These are phyloP conservation scores for Darevskia nairensis DNA, from an alignment of 2,797 vertebrate species.

Conservation along the genomic window DNA sequence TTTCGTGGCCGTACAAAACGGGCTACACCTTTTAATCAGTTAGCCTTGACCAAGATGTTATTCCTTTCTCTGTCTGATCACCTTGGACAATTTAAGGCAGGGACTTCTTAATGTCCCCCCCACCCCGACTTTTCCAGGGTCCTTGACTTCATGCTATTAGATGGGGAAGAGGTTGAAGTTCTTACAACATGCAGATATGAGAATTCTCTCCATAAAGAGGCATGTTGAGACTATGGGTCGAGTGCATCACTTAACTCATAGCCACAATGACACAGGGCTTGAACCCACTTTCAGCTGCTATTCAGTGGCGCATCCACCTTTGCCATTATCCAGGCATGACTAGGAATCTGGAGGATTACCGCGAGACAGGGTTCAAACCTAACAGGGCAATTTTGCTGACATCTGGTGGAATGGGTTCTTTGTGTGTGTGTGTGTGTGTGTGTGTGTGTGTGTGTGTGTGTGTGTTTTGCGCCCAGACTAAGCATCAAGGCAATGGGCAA, in stretches of 20 bases:
- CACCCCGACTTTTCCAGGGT: background rate
- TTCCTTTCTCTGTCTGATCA: background rate
- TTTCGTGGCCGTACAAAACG: background rate
- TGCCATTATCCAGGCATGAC: background rate
- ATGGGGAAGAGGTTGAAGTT: background rate
- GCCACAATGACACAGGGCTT: too few species aligned
- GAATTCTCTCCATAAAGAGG: background rate
- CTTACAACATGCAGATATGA: background rate
- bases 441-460: too few species aligned
- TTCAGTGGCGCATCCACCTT: background rate
- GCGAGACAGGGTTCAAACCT: background rate
- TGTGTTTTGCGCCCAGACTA: background rate
- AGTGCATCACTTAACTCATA: background rate
- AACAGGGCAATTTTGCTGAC: background rate
- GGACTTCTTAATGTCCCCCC: too few species aligned
- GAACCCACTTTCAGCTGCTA: background rate
- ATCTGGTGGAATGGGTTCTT: background rate
- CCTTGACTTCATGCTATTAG: background rate
- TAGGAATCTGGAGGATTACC: background rate
- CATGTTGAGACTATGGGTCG: background rate
- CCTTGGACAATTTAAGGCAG: background rate
- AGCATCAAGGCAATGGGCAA: background rate
- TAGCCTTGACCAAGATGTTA: background rate
- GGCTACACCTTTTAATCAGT: background rate
- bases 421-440: too few species aligned